phyloP scores from a whole-genome alignment of 2,797 vertebrate species.

The Cephalopachus bancanus region DNA sequence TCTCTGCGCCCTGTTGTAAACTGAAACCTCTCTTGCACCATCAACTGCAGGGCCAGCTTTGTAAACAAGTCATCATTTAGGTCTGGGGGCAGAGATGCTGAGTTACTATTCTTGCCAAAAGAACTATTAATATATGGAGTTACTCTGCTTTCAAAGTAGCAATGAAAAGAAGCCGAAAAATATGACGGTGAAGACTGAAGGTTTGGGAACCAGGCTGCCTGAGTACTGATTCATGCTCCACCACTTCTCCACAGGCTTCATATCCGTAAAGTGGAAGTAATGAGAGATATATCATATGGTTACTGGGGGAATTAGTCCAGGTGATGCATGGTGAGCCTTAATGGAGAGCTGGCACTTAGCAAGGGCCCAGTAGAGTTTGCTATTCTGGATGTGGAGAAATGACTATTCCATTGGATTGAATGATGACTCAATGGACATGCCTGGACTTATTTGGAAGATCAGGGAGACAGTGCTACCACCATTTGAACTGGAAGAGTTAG shows the following conservation, averaged over 20 bases:
- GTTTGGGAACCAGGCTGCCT: not conserved
- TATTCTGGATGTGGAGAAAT: slow-evolving; percentile 12
- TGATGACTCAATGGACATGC: not conserved
- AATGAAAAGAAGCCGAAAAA: not conserved
- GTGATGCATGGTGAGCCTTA: not conserved
- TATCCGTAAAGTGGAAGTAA: not conserved
- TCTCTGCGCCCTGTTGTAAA: not conserved
- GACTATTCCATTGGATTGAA: not conserved
- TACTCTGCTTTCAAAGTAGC: not conserved
- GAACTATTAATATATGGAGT: not conserved
- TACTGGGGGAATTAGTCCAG: not conserved
- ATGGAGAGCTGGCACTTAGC: not conserved
- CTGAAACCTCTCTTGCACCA: not conserved
- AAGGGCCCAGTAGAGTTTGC: not conserved
- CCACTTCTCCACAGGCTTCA: not conserved
- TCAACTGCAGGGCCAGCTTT: not conserved
- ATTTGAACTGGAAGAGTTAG: not conserved
- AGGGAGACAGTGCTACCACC: not conserved
- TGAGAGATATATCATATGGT: not conserved
- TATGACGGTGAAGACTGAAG: not conserved
- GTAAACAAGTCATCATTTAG: not conserved
- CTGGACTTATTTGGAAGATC: not conserved
- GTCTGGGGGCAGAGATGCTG: not conserved
- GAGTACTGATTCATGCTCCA: not conserved
- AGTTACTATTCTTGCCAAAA: not conserved